Conservation (phyloP, 2,888 invertebrate genomes). For the Heliconius hortense region DNA sequence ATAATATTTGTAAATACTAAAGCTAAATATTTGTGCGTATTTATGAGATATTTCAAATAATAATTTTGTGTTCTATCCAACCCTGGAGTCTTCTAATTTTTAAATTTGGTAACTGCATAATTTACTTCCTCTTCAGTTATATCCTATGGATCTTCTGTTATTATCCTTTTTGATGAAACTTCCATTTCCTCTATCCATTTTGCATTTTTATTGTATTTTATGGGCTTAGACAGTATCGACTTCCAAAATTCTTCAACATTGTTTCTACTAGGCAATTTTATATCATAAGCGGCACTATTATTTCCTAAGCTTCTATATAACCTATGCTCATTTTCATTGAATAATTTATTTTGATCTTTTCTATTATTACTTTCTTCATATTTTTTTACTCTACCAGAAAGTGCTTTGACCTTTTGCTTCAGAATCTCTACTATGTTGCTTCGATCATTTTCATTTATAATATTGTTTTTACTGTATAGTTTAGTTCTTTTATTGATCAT, state of each 20-base stretch:
- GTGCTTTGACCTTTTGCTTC: conserved; percentile 1
- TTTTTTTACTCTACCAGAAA: neutral
- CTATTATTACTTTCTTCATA: neutral
- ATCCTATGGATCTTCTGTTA: no score
- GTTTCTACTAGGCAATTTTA: neutral
- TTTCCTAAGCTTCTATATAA: neutral
- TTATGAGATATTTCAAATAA: no score
- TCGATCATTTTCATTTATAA: neutral
- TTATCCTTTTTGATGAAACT: no score
- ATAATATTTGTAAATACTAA: no score
- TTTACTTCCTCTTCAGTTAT: no score
- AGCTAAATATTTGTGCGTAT: no score
- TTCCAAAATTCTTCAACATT: neutral
- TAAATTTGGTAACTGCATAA: no score
- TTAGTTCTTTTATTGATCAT: neutral
- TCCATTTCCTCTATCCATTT: neutral
- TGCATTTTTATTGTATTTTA: neutral
- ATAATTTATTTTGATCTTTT: neutral
- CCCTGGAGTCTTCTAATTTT: no score
- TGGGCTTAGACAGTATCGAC: neutral
- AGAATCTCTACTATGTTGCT: neutral
- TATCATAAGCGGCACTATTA: no score
- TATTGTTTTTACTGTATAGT: no score
- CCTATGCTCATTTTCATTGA: neutral
- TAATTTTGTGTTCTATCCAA: no score